Conservation (phyloP, 2,888 invertebrate genomes). For the Lottia gigantea region DNA sequence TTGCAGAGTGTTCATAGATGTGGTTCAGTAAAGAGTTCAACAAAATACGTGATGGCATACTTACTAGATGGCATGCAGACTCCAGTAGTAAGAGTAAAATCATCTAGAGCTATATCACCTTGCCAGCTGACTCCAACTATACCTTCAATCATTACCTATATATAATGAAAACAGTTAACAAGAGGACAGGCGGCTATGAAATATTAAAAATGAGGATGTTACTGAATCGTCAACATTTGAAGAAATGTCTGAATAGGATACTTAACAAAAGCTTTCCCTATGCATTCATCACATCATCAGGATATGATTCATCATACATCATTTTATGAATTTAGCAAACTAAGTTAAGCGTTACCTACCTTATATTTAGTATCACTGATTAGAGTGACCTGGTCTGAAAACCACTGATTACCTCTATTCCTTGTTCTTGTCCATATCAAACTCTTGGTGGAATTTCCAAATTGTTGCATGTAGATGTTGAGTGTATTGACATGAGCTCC, state of each 20-base stretch:
- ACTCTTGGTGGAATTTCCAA: slow-evolving; percentile 32
- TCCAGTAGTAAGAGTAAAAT: slow-evolving; percentile 45
- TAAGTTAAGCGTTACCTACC: neutral
- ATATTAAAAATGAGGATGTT: no score
- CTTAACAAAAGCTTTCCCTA: no score
- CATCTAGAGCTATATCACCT: slow-evolving; percentile 63
- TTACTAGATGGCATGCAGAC: slow-evolving; percentile 46
- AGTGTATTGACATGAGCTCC: slow-evolving; percentile 54
- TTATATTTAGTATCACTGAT: slow-evolving; percentile 23
- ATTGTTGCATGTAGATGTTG: slow-evolving; percentile 49
- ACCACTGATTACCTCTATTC: slow-evolving; percentile 57
- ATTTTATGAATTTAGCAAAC: neutral
- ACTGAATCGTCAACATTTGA: neutral
- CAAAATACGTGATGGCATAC: slow-evolving; percentile 9
- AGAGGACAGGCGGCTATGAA: no score
- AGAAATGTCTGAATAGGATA: no score
- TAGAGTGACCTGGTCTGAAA: slow-evolving; percentile 39
- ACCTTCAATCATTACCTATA: slow-evolving; percentile 63
- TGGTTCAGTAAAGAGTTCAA: no score
- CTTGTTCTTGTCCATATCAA: slow-evolving; percentile 54
- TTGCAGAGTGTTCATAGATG: no score
- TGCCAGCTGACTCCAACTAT: slow-evolving; percentile 54
- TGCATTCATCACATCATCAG: no score
- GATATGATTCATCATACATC: no score
- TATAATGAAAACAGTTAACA: slow-evolving; percentile 17